Evolutionary conservation across 2,888 invertebrate species (phyloP).

Genomic region (Himalopsyche japonica): DNA sequence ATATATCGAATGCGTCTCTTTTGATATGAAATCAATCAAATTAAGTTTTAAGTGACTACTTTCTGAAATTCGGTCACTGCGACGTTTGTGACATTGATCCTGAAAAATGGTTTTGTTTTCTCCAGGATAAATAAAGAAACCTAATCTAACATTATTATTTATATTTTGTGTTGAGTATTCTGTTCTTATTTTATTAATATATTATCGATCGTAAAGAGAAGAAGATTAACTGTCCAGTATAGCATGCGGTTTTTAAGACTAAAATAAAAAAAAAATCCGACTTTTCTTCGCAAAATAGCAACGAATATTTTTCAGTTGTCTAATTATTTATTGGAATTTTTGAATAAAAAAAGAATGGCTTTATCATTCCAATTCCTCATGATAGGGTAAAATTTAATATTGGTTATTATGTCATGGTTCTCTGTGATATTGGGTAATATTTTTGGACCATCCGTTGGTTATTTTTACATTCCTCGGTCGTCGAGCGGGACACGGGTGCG

Average conservation of each 20-base stretch:
- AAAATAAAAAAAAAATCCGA: not conserved
- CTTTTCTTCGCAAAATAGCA: not conserved
- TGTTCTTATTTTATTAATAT: not conserved
- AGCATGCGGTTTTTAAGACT: not conserved
- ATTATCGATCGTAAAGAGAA: not conserved
- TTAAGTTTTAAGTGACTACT: too few relatives aligned
- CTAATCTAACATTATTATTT: too few relatives aligned
- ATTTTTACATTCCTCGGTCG: constrained; percentile 33
- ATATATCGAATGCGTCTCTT: too few relatives aligned
- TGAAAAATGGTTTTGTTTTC: not conserved
- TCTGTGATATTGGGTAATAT: constrained; percentile 29
- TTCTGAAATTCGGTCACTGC: not conserved
- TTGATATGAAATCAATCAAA: too few relatives aligned
- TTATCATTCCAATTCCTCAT: not conserved
- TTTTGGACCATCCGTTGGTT: constrained; percentile 28
- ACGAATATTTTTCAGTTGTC: not conserved
- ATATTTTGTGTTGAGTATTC: not conserved
- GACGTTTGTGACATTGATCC: not conserved
- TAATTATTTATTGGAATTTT: too few relatives aligned
- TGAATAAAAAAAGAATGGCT: not conserved
- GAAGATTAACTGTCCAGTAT: not conserved
- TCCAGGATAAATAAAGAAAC: too few relatives aligned
- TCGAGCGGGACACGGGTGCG: not conserved
- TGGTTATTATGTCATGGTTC: constrained; percentile 38
- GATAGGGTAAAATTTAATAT: constrained; percentile 24